These are phyloP conservation scores for Eurosta solidaginis DNA, from an alignment of 1,140 invertebrate species.

Conservation along the genomic window DNA sequence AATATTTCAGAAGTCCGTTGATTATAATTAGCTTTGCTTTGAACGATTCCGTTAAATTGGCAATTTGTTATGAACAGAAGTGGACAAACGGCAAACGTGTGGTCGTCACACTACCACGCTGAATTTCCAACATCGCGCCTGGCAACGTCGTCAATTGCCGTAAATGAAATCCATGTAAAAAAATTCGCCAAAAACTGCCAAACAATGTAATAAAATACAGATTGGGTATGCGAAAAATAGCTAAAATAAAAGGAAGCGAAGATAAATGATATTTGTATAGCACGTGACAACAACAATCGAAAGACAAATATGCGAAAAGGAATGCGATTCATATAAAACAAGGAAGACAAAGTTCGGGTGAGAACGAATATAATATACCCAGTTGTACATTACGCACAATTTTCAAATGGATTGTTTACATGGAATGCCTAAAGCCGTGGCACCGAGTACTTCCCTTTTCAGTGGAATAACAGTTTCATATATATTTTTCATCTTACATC, in stretches of 20 bases:
- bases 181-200: not conserved
- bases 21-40: slow-evolving; percentile 1
- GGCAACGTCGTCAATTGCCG: not conserved
- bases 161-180: not conserved
- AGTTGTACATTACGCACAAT: too few relatives aligned
- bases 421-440: too few relatives aligned
- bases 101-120: not conserved
- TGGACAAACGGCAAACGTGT: not conserved
- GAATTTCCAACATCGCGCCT: not conserved
- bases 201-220: not conserved
- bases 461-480: too few relatives aligned
- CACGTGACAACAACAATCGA: slow-evolving; percentile 5
- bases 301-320: too few relatives aligned
- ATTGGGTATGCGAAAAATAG: slow-evolving; percentile 4
- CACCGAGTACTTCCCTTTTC: too few relatives aligned
- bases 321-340: too few relatives aligned
- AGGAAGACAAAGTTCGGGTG: too few relatives aligned
- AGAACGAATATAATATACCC: too few relatives aligned
- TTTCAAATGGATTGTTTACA: too few relatives aligned
- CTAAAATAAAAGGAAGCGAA: not conserved
- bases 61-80: slow-evolving; percentile 1
- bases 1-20: not conserved
- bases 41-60: not conserved
- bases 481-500: too few relatives aligned
- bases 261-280: not conserved